A percentile compares a stretch with the other conserved stretches of the same genome.
These are phyloP conservation scores for Alouatta palliata DNA, from an alignment of 2,113 vertebrate species.

Conservation along the genomic window DNA sequence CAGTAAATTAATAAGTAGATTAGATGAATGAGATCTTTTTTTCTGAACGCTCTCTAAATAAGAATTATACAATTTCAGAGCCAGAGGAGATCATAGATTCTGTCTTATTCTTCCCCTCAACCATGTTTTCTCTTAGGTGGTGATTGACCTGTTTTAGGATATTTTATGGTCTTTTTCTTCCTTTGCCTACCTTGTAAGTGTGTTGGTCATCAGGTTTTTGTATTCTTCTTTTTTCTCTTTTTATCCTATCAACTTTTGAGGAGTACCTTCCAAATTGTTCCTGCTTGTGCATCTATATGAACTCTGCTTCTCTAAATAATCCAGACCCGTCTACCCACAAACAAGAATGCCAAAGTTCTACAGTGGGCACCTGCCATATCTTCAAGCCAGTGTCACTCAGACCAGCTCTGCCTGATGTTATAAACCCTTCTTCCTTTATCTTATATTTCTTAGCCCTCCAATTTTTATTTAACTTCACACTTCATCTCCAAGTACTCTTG, in stretches of 20 bases:
- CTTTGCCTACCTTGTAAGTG: background rate
- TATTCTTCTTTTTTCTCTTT: background rate
- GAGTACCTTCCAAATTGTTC: background rate
- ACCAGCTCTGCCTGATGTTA: background rate
- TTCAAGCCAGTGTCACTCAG: background rate
- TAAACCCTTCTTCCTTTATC: background rate
- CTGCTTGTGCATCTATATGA: background rate
- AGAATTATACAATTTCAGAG: background rate
- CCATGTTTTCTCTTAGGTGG: background rate
- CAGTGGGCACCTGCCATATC: too few relatives aligned
- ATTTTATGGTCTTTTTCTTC: background rate
- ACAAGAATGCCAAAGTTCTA: background rate
- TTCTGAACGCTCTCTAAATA: background rate
- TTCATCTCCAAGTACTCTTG: background rate
- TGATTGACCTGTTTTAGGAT: background rate
- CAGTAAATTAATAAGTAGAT: background rate
- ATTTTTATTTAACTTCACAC: background rate
- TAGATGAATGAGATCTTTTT: background rate
- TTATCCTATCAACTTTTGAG: background rate
- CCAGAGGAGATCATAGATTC: background rate
- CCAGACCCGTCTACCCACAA: background rate
- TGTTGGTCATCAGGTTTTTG: background rate
- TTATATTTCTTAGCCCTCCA: background rate
- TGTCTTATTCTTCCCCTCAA: background rate
- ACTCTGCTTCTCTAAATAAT: background rate